Conservation (phyloP, 2,113 vertebrate species). For the Archocentrus centrarchus region DNA sequence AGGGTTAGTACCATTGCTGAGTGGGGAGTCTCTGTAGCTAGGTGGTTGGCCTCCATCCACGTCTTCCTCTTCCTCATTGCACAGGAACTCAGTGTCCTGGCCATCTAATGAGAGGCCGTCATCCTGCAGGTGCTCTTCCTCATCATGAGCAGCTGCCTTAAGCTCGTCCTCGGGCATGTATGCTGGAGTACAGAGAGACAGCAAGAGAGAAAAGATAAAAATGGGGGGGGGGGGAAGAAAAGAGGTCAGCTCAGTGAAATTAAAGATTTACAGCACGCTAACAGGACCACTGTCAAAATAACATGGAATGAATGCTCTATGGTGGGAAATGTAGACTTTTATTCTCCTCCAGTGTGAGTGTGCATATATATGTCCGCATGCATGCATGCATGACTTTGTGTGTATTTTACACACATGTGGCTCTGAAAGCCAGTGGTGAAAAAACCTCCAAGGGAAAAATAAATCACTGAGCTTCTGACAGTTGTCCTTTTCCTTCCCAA, state of each 20-base stretch:
- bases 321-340: constrained; percentile 71
- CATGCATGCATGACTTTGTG: constrained; percentile 65
- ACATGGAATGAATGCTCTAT: constrained; percentile 64
- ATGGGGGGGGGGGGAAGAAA: constrained; percentile 37
- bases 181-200: constrained; percentile 83
- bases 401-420: constrained; percentile 73
- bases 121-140: constrained; percentile 89
- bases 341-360: constrained; percentile 52
- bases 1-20: constrained; percentile 95
- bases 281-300: constrained; percentile 72
- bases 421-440: constrained; percentile 75
- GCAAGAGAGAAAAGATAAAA: constrained; percentile 32
- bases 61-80: constrained; percentile 92
- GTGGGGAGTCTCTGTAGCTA: constrained; percentile 96
- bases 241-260: constrained; percentile 73
- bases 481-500: constrained; percentile 79
- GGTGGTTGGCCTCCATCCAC: constrained; percentile 85
- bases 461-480: constrained; percentile 78
- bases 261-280: constrained; percentile 74
- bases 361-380: constrained; percentile 31
- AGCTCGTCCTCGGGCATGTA: constrained; percentile 98
- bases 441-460: constrained; percentile 77
- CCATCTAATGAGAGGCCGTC: constrained; percentile 91
- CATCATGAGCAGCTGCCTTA: constrained; percentile 90
- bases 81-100: constrained; percentile 90